phyloP scores from a whole-genome alignment of 2,888 invertebrate genomes.

The Lypha dubia region DNA sequence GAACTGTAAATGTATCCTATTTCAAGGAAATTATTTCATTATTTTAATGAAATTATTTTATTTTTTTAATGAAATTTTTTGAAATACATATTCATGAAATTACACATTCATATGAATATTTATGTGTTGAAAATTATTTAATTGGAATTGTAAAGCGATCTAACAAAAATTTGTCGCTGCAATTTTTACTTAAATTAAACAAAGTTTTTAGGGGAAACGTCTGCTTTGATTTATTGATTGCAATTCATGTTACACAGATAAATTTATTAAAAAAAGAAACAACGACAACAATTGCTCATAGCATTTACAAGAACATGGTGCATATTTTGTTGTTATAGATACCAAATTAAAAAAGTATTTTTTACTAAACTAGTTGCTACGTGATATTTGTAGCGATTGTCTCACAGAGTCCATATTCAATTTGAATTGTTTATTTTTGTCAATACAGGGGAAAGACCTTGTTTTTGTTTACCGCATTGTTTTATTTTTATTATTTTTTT shows the following conservation, averaged over 20 bases:
- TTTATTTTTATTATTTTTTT: slow-evolving; percentile 36
- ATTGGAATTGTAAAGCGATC: no score
- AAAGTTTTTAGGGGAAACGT: no score
- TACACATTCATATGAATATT: no score
- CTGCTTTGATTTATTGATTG: background rate
- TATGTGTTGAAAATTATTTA: no score
- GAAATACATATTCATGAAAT: no score
- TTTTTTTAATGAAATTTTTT: no score
- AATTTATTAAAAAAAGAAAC: background rate
- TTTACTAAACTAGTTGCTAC: slow-evolving; percentile 65
- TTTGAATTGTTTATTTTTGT: slow-evolving; percentile 49
- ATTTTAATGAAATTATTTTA: no score
- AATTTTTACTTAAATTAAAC: no score
- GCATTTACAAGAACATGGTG: background rate
- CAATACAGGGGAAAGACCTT: slow-evolving; percentile 28
- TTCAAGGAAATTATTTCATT: no score
- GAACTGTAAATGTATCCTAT: no score
- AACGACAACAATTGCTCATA: background rate
- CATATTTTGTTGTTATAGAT: background rate
- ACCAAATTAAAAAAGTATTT: background rate
- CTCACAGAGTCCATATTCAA: slow-evolving; percentile 26
- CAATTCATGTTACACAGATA: background rate
- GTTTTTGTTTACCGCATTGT: slow-evolving; percentile 29
- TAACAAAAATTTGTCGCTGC: no score
- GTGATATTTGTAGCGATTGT: slow-evolving; percentile 69